Base-by-base conservation (phyloP, 2,888 invertebrate species). In the Tuta absoluta region DNA sequence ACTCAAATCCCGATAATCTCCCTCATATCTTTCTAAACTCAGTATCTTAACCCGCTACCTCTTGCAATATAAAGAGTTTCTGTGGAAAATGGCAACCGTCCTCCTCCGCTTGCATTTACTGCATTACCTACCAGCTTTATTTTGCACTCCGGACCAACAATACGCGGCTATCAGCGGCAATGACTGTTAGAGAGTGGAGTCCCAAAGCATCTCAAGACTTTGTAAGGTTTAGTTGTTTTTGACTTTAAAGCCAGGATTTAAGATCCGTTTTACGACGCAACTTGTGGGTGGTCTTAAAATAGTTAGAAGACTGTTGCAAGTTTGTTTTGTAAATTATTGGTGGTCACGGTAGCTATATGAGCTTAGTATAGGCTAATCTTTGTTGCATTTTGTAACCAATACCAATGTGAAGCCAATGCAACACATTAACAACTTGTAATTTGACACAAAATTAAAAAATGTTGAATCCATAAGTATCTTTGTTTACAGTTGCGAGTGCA, bases 91-190 rank as follows among this genome's bases (percentile, higher is more conserved):
- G 72, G 61, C 64, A 64, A 33, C 62, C 66, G 67, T 68, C 71
- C 69, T 67, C 65, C 72, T 64, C 68, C 67, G 71, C 71, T 71
- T 74, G 76, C 75, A 75, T 76, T 78, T 74, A 75, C 78, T 71
- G 73, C 72, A 75, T 74, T 71, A 71, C 75, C 69, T 68, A 68
- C 74, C 69, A 75, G 74, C 75, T 77, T 80, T 80, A 80, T 77
- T 77, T 75, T 73, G 75, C 75, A 74, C 78, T 78, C 63, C 21
- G n/a, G 61, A 38, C 59, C 41, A 41, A 59, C 59, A 59, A 59
- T 59, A 60, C 28, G 23, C 58, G 21, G 24, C 60, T 61, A 61
- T 61, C 61, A 61, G 49, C 49, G 17, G 33, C 61, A 61, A 61
- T 49, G 61, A 61, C 49, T 61, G 49, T 61, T 61, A 61, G 45